Base-by-base conservation (phyloP, 64 coral and sea anemone genomes). In the Pocillopora damicornis region DNA sequence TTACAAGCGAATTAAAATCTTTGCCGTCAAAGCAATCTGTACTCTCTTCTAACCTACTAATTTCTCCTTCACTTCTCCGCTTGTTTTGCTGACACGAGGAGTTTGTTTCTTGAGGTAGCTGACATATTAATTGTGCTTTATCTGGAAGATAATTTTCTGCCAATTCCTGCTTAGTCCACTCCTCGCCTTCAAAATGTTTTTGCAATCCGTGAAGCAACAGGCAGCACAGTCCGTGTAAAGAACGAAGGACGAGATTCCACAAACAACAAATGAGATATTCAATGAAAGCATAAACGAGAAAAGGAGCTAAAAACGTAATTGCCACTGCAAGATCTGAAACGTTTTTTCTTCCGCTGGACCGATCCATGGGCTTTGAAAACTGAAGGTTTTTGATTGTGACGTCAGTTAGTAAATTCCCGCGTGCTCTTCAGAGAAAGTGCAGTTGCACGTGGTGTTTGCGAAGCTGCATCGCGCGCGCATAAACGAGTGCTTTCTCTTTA, bases 301-400 rank as follows among this genome's bases (percentile, higher is more conserved):
- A 18, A 83, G 80, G 80, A 38, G 60, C 42, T 67, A 67, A 67
- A 15, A 68, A 37, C 0, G 67, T 2, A 18, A 83, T 67, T 10
- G 65, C 35, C 2, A 83, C 20, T 18, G 61, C 80, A 35, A n/a
- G 14, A 45, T 35, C 15, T 1, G 42, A 38, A 83, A 67, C 42
- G 36, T 26, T 26, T 81, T 16, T n/a, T 20, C 11, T n/a, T 68
- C 20, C 5, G 37, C 3, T 35, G 13, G 0, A 63, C 63, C 8
- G 17, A 63, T 67, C 80, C 80, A 83, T 83, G 15, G 34, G 60
- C 59, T 16, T 15, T 62, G 7, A 82, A 9, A 17, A 65, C 25
- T 17, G 80, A 67, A 20, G 17, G 18, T 45, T 34, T 22, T 83
- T 63, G 15, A 42, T 83, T 83, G 36, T 83, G 80, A 83, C 80